Percentiles rank a stretch among this genome's conserved stretches.
Conservation (phyloP, 2,888 invertebrate species). For the Scaptomyza reducta region DNA sequence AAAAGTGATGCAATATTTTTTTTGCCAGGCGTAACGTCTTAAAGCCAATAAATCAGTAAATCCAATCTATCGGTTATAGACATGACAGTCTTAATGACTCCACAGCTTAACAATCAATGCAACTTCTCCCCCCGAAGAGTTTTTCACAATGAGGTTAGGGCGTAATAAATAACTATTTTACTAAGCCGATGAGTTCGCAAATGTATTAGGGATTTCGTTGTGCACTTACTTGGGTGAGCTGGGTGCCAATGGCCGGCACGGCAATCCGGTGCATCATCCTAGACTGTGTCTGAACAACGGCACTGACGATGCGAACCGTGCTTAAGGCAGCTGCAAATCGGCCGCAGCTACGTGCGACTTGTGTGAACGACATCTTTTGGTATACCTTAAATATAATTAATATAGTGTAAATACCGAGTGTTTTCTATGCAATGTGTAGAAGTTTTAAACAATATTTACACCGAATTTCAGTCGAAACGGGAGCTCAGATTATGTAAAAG, state of each 20-base stretch:
- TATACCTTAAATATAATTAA: constrained; percentile 45
- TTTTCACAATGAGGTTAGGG: constrained; percentile 76
- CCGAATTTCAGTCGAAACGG: constrained; percentile 55
- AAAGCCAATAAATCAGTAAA: background rate
- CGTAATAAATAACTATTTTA: constrained; percentile 27
- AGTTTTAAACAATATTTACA: constrained; percentile 58
- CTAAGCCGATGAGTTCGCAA: background rate
- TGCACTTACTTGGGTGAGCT: constrained; percentile 67
- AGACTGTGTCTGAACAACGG: constrained; percentile 70
- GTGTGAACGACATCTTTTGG: constrained; percentile 82
- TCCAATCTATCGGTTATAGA: background rate
- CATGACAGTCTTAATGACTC: constrained; percentile 1
- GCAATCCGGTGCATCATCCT: constrained; percentile 81
- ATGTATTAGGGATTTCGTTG: background rate
- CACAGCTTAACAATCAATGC: constrained; percentile 6
- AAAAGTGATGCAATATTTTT: constrained; percentile 44
- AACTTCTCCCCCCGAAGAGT: constrained; percentile 16
- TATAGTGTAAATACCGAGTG: constrained; percentile 3
- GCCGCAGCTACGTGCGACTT: constrained; percentile 81
- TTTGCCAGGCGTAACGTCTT: background rate
- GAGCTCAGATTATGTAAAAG: constrained; percentile 82
- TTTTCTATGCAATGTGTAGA: background rate
- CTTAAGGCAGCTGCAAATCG: constrained; percentile 75
- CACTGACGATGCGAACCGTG: constrained; percentile 64
- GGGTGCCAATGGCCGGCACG: constrained; percentile 74